These are phyloP conservation scores for Eristalis arbustorum DNA, from an alignment of 2,888 invertebrate genomes.

Conservation along the genomic window DNA sequence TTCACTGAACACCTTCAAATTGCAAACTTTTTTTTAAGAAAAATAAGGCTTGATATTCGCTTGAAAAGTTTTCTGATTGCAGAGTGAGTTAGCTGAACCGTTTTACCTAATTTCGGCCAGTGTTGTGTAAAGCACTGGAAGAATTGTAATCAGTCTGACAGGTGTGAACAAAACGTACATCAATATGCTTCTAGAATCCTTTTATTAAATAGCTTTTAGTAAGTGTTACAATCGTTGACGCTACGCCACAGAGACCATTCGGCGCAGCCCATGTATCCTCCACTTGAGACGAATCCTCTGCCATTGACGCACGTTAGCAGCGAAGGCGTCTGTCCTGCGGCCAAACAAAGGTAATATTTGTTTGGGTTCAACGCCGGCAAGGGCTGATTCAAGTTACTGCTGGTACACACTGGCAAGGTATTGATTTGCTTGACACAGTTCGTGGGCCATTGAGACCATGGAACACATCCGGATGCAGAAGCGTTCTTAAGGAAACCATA, in stretches of 20 bases:
- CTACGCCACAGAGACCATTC: conserved; percentile 69
- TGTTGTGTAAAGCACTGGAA: too few species aligned
- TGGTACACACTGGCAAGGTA: conserved; percentile 49
- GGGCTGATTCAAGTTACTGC: conserved; percentile 64
- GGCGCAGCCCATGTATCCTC: conserved; percentile 72
- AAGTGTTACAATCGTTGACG: conserved; percentile 5
- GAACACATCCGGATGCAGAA: conserved; percentile 34
- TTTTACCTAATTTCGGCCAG: too few species aligned
- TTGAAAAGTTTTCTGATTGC: too few species aligned
- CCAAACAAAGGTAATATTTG: conserved; percentile 70
- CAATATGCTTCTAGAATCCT: neutral
- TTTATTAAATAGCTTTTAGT: conserved; percentile 4
- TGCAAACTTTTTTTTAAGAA: too few species aligned
- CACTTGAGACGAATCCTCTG: conserved; percentile 65
- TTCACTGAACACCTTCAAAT: too few species aligned
- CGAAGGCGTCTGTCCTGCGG: neutral
- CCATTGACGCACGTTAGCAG: conserved; percentile 56
- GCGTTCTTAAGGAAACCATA: conserved; percentile 28
- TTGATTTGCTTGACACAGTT: conserved; percentile 59
- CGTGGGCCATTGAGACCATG: conserved; percentile 36
- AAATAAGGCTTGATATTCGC: too few species aligned
- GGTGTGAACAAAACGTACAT: neutral
- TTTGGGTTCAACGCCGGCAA: conserved; percentile 64
- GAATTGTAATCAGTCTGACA: neutral
- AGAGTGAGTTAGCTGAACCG: too few species aligned